Evolutionary conservation across 1,140 invertebrate species (phyloP).

Genomic region (Reticulitermes speratus): DNA sequence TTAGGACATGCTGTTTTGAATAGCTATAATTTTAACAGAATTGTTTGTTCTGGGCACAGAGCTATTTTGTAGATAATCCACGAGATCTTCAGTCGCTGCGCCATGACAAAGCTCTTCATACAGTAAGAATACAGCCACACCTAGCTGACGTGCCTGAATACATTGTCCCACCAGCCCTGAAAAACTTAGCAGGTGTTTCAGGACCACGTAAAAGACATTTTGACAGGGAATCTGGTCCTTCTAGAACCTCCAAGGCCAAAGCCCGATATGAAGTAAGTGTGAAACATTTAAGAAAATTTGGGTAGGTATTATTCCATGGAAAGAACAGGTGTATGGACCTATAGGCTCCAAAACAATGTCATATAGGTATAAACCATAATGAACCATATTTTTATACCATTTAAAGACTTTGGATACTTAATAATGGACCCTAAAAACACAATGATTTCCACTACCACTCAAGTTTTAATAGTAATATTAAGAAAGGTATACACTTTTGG

Average conservation of each 20-base stretch:
- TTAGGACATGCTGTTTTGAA: too few species aligned
- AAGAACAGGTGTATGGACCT: too few species aligned
- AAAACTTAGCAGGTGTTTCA: slow-evolving; percentile 55
- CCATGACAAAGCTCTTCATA: slow-evolving; percentile 90
- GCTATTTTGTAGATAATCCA: slow-evolving; percentile 95
- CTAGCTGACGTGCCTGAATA: slow-evolving; percentile 94
- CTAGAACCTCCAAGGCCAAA: neutral
- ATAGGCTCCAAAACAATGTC: too few species aligned
- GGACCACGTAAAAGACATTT: slow-evolving; percentile 43
- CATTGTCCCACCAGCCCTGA: slow-evolving; percentile 77
- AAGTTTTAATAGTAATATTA: too few species aligned
- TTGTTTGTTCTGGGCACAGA: slow-evolving; percentile 49
- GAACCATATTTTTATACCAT: too few species aligned
- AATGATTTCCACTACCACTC: too few species aligned
- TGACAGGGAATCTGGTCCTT: neutral
- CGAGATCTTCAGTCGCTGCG: slow-evolving; percentile 82
- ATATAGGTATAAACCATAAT: too few species aligned
- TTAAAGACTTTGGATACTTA: too few species aligned
- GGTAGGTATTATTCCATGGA: too few species aligned
- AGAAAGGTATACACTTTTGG: too few species aligned
- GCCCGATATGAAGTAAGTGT: neutral
- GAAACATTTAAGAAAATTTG: neutral
- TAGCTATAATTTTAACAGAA: too few species aligned
- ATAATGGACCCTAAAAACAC: too few species aligned
- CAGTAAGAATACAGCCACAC: slow-evolving; percentile 79